Evolutionary conservation across 1,140 invertebrate genomes (phyloP).

Genomic region (Uloborus diversus): DNA sequence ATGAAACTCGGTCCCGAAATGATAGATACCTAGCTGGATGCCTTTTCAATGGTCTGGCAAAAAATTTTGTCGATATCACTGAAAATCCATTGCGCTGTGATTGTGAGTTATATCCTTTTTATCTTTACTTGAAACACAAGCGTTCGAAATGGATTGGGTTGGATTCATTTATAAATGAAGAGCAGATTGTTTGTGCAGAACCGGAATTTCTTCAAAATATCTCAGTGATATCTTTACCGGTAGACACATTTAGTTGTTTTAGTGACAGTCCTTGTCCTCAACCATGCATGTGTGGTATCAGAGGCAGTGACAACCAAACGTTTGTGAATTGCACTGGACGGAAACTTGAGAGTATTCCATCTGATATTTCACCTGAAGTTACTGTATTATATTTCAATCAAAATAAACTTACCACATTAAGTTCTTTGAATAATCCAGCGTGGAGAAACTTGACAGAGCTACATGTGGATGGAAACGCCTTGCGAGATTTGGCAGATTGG

Average conservation of each 20-base stretch:
- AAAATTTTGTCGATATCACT: constrained; percentile 37
- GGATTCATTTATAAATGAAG: not conserved
- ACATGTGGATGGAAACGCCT: constrained; percentile 10
- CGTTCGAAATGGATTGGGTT: not conserved
- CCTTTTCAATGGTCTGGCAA: constrained; percentile 22
- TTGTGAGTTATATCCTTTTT: not conserved
- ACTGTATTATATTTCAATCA: constrained; percentile 35
- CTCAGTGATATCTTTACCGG: not conserved
- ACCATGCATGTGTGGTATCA: constrained; percentile 24
- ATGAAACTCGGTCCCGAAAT: not conserved
- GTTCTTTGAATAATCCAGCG: not conserved
- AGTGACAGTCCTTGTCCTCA: constrained; percentile 8
- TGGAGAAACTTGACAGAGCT: constrained; percentile 29
- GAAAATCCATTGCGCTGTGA: constrained; percentile 34
- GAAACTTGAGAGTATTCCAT: not conserved
- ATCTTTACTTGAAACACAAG: not conserved
- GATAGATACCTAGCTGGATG: not conserved
- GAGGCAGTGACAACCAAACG: constrained; percentile 8
- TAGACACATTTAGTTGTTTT: constrained; percentile 31
- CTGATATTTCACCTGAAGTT: not conserved
- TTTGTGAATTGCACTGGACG: constrained; percentile 30
- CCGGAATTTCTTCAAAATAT: not conserved
- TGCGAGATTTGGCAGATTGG: not conserved
- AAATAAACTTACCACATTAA: constrained; percentile 1
- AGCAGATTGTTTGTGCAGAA: not conserved